Conservation (phyloP, 2,888 invertebrate species). For the Myathropa florea region DNA sequence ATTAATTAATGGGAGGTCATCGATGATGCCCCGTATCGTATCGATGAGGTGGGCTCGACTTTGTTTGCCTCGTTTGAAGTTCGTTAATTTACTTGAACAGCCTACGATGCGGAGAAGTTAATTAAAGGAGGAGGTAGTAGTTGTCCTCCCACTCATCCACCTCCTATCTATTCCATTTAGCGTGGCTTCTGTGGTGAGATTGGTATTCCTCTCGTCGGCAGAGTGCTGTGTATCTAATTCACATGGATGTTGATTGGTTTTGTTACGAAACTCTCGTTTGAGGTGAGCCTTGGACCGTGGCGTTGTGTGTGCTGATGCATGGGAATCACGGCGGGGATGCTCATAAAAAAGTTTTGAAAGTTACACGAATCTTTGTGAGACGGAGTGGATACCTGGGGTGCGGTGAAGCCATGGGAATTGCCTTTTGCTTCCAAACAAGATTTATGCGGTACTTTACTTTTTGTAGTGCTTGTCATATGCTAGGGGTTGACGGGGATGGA, state of each 20-base stretch:
- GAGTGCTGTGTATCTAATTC: not conserved
- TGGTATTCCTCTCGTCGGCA: too few species aligned
- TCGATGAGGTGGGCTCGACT: not conserved
- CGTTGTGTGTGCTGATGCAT: not conserved
- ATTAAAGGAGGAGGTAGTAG: not conserved
- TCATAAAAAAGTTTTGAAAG: not conserved
- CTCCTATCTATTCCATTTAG: not conserved
- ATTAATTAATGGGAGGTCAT: slow-evolving; percentile 21
- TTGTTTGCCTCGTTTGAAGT: slow-evolving; percentile 23
- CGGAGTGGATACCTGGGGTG: not conserved
- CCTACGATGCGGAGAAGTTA: not conserved
- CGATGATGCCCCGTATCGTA: not conserved
- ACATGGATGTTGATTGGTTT: slow-evolving; percentile 14
- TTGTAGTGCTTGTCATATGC: not conserved
- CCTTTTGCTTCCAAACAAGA: not conserved
- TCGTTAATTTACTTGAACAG: not conserved
- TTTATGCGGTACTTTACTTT: not conserved
- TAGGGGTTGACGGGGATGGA: not conserved
- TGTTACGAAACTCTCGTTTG: slow-evolving; percentile 22
- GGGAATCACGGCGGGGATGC: not conserved
- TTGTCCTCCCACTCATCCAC: not conserved
- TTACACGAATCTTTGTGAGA: not conserved
- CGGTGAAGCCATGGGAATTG: not conserved
- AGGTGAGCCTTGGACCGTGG: not conserved
- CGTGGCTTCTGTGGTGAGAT: too few species aligned